Conservation (phyloP, 1,140 invertebrate genomes). For the Subanguina moxae region DNA sequence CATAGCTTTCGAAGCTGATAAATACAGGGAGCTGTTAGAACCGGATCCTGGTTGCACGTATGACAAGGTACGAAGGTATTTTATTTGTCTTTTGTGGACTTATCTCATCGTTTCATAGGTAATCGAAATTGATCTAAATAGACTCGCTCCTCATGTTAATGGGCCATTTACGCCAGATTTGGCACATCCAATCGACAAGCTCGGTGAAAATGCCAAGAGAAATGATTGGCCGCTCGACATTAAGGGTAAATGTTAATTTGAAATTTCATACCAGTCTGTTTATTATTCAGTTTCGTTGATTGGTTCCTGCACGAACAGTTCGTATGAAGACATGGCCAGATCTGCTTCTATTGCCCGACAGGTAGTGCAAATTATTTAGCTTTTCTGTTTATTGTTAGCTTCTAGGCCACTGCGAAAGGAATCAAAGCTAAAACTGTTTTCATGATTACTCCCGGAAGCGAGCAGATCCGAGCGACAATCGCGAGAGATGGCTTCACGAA, state of each 20-base stretch:
- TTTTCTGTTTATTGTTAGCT: slow-evolving; percentile 3
- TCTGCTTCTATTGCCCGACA: slow-evolving; percentile 91
- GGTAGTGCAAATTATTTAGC: slow-evolving; percentile 41
- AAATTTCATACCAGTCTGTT: too few species aligned
- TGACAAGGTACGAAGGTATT: slow-evolving; percentile 74
- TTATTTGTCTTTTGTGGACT: background rate
- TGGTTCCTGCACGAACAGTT: slow-evolving; percentile 98
- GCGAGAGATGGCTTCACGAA: slow-evolving; percentile 90
- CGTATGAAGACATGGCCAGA: slow-evolving; percentile 98
- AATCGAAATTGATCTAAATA: slow-evolving; percentile 65
- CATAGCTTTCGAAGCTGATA: slow-evolving; percentile 77
- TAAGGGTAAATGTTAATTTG: too few species aligned
- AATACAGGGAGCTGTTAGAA: slow-evolving; percentile 71
- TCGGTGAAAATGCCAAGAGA: slow-evolving; percentile 79
- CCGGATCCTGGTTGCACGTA: slow-evolving; percentile 81
- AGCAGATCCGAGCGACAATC: slow-evolving; percentile 97
- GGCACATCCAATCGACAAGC: slow-evolving; percentile 87
- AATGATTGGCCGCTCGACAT: slow-evolving; percentile 92
- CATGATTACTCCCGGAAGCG: slow-evolving; percentile 93
- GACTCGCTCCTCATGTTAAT: slow-evolving; percentile 92
- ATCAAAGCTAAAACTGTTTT: slow-evolving; percentile 90
- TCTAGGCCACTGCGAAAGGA: slow-evolving; percentile 78
- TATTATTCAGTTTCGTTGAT: slow-evolving; percentile 70
- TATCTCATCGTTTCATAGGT: slow-evolving; percentile 58
- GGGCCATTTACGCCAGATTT: slow-evolving; percentile 98